Evolutionary conservation across 2,888 invertebrate genomes (phyloP).

Genomic region (Colostygia pectinataria): DNA sequence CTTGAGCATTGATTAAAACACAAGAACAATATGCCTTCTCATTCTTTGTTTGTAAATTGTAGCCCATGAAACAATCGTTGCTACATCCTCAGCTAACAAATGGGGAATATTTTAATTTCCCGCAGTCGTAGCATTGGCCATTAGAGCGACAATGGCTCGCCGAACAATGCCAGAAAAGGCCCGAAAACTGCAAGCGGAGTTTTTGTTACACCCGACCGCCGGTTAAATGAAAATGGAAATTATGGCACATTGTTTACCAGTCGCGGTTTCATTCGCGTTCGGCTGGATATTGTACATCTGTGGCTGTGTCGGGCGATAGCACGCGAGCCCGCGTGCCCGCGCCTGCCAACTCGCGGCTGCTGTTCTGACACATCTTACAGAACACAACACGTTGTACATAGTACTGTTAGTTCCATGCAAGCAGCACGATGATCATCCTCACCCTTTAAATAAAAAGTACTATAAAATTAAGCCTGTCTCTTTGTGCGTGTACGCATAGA

Average conservation of each 20-base stretch:
- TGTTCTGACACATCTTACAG: background rate
- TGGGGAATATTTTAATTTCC: slow-evolving; percentile 37
- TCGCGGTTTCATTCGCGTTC: slow-evolving; percentile 15
- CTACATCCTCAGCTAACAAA: slow-evolving; percentile 20
- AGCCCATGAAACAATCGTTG: background rate
- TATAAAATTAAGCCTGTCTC: too few relatives aligned
- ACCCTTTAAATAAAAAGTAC: too few relatives aligned
- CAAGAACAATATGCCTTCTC: too few relatives aligned
- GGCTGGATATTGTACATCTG: slow-evolving; percentile 19
- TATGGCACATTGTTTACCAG: slow-evolving; percentile 37
- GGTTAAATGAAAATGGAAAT: slow-evolving; percentile 39
- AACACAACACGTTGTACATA: too few relatives aligned
- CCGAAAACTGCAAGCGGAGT: slow-evolving; percentile 33
- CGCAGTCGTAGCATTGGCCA: slow-evolving; percentile 34
- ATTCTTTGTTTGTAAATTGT: background rate
- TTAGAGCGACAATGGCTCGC: slow-evolving; percentile 36
- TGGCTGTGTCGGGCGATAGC: background rate
- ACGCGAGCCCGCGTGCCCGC: background rate
- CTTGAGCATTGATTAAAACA: too few relatives aligned
- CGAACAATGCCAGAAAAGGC: slow-evolving; percentile 33
- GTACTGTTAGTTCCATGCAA: too few relatives aligned
- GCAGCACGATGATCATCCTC: too few relatives aligned
- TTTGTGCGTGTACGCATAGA: too few relatives aligned
- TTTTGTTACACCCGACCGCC: slow-evolving; percentile 32
- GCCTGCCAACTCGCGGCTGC: background rate